Evolutionary conservation across 2,113 vertebrate genomes (phyloP), one percentile per base, ranked within the genome.

Genomic region (Pimephales promelas): DNA sequence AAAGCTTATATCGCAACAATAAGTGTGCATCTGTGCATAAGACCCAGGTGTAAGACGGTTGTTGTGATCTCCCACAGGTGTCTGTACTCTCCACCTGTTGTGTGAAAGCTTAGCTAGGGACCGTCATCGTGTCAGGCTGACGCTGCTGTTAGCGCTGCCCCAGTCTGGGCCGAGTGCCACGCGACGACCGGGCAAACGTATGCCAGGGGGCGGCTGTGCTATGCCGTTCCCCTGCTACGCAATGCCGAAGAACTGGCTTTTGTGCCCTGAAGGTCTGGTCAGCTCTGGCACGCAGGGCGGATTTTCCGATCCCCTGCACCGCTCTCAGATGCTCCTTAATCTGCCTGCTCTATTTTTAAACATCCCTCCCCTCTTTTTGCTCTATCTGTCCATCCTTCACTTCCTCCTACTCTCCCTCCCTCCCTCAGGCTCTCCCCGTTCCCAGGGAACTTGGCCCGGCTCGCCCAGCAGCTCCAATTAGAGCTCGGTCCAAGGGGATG

Each of bases 271-370:
- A 70, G 79, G 79, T 70, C 79, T 70, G 79, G 79, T 81, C 79
- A 81, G 87, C 88, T 85, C 87, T 90, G 91, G 90, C 91, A 90
- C 81, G 81, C 88, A 62, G 90, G 76, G 83, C 89, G 91, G 91
- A 91, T 92, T 93, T 93, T 92, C 92, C 89, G 90, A 93, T 93
- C 90, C 89, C 91, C 92, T 87, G 89, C 90, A 87, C 89, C 5
- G 90, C 91, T 92, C 88, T 94, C 92, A 93, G 93, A 92, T 92
- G 93, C 93, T 94, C 89, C 86, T 93, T 94, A 94, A 94, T 93
- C 92, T 93, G 91, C 87, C 88, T 14, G 85, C 78, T 89, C 93
- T 94, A 94, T 94, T 93, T 94, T 92, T 92, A 92, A 90, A 89
- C 87, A 84, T 84, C 89, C 87, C 87, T 83, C 88, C 88, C 59